Evolutionary conservation across 2,888 invertebrate genomes (phyloP).

Genomic region (Sisyra nigra): DNA sequence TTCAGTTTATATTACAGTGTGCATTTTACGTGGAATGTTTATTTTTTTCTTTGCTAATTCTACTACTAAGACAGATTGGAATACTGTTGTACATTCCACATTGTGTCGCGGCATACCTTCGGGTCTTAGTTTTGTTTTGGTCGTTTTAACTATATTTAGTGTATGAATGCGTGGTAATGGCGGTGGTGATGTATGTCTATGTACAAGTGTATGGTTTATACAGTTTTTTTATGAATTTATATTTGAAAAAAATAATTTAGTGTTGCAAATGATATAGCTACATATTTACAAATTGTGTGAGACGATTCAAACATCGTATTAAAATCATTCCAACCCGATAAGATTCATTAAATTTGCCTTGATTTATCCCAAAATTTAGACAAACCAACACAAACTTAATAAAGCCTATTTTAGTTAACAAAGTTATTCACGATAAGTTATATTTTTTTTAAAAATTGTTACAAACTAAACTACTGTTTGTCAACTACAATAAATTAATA

Average conservation of each 20-base stretch:
- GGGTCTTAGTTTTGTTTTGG: neutral
- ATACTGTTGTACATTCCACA: constrained; percentile 47
- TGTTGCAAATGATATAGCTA: neutral
- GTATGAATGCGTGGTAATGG: neutral
- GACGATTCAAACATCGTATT: neutral
- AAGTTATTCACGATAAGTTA: too few species aligned
- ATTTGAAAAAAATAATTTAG: neutral
- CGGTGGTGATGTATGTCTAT: neutral
- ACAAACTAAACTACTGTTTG: neutral
- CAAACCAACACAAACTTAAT: too few species aligned
- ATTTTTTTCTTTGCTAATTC: constrained; percentile 9
- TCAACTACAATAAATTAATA: neutral
- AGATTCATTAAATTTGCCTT: neutral
- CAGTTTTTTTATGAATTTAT: constrained; percentile 1
- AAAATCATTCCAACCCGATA: neutral
- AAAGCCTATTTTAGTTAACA: too few species aligned
- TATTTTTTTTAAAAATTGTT: neutral
- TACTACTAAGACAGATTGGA: constrained; percentile 39
- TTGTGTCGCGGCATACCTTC: constrained; percentile 14
- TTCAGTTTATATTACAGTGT: constrained; percentile 10
- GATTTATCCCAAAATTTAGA: too few species aligned
- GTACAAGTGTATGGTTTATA: neutral
- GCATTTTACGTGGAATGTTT: constrained; percentile 10
- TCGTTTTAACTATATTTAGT: neutral
- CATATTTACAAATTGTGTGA: neutral